A percentile compares a stretch with the other conserved stretches of the same genome.
Conservation (phyloP, 2,797 vertebrate genomes). For the Cuniculus paca region DNA sequence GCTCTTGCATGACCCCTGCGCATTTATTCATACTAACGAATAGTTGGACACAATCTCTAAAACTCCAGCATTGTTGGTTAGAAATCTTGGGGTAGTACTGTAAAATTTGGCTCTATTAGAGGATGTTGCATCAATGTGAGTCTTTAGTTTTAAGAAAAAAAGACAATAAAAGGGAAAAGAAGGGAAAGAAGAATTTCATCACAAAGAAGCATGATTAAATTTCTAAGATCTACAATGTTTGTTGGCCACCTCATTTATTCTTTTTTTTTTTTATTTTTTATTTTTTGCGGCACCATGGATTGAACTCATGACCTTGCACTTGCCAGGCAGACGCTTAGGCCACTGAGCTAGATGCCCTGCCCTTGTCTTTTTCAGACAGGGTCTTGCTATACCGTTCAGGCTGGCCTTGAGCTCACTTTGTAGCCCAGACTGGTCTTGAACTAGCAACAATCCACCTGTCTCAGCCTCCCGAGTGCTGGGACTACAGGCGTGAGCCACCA, state of each 20-base stretch:
- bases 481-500: too few species aligned
- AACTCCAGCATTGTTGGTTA: neutral
- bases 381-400: too few species aligned
- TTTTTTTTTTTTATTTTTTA: neutral
- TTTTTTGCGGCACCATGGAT: too few species aligned
- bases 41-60: neutral
- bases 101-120: neutral
- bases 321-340: too few species aligned
- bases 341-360: too few species aligned
- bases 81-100: neutral
- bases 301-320: too few species aligned
- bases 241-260: neutral
- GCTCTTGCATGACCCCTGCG: neutral
- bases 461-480: too few species aligned
- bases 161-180: neutral
- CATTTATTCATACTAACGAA: neutral
- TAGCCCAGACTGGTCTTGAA: too few species aligned
- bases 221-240: neutral
- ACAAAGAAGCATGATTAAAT: neutral
- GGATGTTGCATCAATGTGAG: neutral
- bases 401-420: too few species aligned
- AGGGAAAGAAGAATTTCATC: neutral
- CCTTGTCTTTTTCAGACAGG: too few species aligned
- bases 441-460: too few species aligned
- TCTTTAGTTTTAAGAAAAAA: neutral